Evolutionary conservation across 2,888 invertebrate genomes (phyloP).

Genomic region (Macropis europaea): DNA sequence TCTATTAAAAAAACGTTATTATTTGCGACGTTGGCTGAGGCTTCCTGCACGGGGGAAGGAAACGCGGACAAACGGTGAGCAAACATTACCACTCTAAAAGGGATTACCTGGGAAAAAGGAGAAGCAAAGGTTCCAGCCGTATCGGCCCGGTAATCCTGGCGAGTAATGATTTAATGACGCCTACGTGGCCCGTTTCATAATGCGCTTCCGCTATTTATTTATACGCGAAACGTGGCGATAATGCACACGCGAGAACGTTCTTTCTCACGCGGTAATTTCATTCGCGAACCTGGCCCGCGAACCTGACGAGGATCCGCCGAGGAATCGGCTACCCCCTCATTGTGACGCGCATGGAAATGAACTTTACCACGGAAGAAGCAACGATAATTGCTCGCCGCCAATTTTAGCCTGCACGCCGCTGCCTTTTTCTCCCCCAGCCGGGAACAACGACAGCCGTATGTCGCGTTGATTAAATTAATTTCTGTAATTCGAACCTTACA

Average conservation of each 20-base stretch:
- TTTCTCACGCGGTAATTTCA: conserved; percentile 60
- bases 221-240: conserved; percentile 25
- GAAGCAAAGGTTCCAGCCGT: background rate
- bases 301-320: background rate
- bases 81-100: conserved; percentile 1
- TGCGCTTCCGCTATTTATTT: conserved; percentile 43
- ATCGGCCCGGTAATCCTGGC: conserved; percentile 16
- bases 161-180: conserved; percentile 51
- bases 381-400: conserved; percentile 39
- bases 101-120: conserved; percentile 26
- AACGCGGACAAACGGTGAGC: background rate
- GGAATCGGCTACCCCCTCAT: conserved; percentile 7
- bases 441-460: background rate
- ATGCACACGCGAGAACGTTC: conserved; percentile 23
- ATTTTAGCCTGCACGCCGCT: conserved; percentile 18
- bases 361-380: conserved; percentile 42
- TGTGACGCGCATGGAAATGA: background rate
- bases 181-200: conserved; percentile 34
- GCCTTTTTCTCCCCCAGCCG: background rate
- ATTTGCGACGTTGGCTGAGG: background rate
- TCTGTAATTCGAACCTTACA: conserved; percentile 25
- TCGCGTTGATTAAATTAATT: conserved; percentile 40
- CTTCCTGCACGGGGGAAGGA: background rate
- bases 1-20: background rate
- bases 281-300: background rate